A percentile compares a stretch with the other conserved stretches of the same genome.
phyloP scores from a whole-genome alignment of 2,797 vertebrate genomes.

The Periophthalmus magnuspinnatus region DNA sequence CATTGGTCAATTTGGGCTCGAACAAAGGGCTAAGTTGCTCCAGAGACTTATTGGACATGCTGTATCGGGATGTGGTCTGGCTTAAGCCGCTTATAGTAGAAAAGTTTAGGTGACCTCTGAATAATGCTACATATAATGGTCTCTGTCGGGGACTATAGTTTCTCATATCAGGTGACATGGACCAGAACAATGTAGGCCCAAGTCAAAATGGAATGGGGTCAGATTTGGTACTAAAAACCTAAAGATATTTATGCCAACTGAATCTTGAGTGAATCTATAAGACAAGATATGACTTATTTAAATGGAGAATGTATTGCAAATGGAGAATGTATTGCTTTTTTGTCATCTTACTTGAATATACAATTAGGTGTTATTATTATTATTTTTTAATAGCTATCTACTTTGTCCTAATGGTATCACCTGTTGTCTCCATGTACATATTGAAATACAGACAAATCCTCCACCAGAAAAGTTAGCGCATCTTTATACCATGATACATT shows the following conservation, averaged over 20 bases:
- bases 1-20: conserved; percentile 74
- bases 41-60: conserved; percentile 74
- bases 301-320: no score
- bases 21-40: conserved; percentile 77
- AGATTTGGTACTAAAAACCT: conserved; percentile 15
- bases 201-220: conserved; percentile 32
- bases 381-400: no score
- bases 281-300: background rate
- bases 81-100: conserved; percentile 80
- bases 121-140: conserved; percentile 72
- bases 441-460: no score
- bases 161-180: conserved; percentile 64
- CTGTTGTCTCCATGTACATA: no score
- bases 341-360: no score
- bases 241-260: conserved; percentile 4
- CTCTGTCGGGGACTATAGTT: conserved; percentile 56
- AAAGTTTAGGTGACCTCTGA: conserved; percentile 80
- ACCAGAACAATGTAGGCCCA: conserved; percentile 45
- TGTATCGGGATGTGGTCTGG: conserved; percentile 76
- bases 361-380: no score
- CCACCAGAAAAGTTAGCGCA: no score
- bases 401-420: no score
- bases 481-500: no score
- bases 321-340: no score
- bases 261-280: background rate